Percentiles rank a stretch among this genome's conserved stretches.
Conservation (phyloP, 2,113 vertebrate species). For the Puntigrus tetrazona region DNA sequence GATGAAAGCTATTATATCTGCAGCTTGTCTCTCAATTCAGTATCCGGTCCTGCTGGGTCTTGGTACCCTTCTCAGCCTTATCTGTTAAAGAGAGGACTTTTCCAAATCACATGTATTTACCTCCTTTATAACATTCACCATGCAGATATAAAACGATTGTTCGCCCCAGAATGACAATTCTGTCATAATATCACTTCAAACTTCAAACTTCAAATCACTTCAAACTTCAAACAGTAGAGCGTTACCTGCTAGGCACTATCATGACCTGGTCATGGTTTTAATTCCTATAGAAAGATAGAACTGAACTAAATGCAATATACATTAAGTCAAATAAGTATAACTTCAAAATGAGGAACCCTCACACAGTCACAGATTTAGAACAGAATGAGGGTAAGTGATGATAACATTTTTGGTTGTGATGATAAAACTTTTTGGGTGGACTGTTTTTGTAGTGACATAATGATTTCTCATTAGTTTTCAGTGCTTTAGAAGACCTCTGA, state of each 20-base stretch:
- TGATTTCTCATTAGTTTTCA: not conserved
- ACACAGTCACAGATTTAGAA: too few species aligned
- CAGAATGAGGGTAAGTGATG: not conserved
- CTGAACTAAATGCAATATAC: not conserved
- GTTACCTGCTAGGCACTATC: too few species aligned
- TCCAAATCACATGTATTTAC: not conserved
- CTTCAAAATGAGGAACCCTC: too few species aligned
- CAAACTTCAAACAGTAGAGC: too few species aligned
- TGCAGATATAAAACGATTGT: not conserved
- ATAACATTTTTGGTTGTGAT: too few species aligned
- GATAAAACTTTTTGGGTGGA: not conserved
- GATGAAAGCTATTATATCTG: slow-evolving; percentile 22
- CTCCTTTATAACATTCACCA: not conserved
- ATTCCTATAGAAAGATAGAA: not conserved
- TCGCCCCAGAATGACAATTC: too few species aligned
- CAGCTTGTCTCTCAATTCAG: not conserved
- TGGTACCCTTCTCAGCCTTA: not conserved
- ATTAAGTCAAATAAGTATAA: too few species aligned
- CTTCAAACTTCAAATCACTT: too few species aligned
- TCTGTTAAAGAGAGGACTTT: slow-evolving; percentile 9
- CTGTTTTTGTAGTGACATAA: not conserved
- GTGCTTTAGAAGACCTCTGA: not conserved
- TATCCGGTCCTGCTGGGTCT: not conserved
- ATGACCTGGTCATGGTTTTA: not conserved
- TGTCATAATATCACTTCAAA: too few species aligned